Conservation (phyloP, 1,140 invertebrate genomes). For the Notospermus geniculatus region DNA sequence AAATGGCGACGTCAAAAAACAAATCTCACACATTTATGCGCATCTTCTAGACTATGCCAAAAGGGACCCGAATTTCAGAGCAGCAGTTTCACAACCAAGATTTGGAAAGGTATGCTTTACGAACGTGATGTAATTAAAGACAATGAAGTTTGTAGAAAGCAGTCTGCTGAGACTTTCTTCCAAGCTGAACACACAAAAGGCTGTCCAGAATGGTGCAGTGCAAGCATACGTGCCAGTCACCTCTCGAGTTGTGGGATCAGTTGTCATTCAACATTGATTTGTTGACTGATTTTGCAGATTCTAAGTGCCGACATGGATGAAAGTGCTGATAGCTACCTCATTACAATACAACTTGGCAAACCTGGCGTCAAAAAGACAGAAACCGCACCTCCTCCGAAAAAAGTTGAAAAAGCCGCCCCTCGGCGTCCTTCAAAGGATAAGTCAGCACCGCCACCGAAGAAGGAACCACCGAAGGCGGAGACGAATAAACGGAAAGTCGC, state of each 20-base stretch:
- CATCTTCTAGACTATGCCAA: conserved; percentile 53
- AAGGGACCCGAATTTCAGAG: conserved; percentile 47
- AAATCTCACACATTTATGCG: conserved; percentile 53
- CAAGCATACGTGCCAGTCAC: too few species aligned
- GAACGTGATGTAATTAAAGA: too few species aligned
- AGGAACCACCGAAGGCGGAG: conserved; percentile 20
- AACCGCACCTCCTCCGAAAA: conserved; percentile 16
- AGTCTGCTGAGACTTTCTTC: too few species aligned
- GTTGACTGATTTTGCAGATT: conserved; percentile 34
- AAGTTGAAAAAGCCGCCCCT: background rate
- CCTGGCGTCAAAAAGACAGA: conserved; percentile 40
- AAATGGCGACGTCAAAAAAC: conserved; percentile 53
- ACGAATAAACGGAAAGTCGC: conserved; percentile 18
- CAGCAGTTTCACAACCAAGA: conserved; percentile 46
- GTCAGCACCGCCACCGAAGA: conserved; percentile 14
- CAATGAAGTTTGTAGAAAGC: too few species aligned
- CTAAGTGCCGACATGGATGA: conserved; percentile 48
- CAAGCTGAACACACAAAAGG: too few species aligned
- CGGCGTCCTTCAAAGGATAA: conserved; percentile 20
- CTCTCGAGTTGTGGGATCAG: too few species aligned
- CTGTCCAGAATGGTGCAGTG: too few species aligned
- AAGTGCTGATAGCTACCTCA: conserved; percentile 43
- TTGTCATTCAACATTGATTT: too few species aligned
- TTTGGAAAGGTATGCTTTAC: conserved; percentile 55
- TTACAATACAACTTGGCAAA: conserved; percentile 47